A percentile compares a stretch with the other conserved stretches of the same genome.
Evolutionary conservation across 2,797 vertebrate genomes (phyloP).

Genomic region (Triplophysa yarkandensis): DNA sequence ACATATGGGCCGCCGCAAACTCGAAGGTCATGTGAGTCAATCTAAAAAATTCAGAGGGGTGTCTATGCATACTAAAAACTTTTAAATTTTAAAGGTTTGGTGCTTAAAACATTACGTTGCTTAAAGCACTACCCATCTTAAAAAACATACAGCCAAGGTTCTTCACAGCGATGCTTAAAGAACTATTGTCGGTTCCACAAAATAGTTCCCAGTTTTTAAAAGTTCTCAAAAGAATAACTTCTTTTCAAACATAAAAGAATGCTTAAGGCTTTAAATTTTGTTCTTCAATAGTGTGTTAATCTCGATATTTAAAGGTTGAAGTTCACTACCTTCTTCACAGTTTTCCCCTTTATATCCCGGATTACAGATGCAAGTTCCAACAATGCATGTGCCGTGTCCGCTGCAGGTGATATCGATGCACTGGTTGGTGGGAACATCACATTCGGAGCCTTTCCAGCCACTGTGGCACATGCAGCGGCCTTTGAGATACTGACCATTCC

Average conservation of each 20-base stretch:
- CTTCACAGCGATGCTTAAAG: no score
- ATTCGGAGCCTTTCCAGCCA: slow-evolving; percentile 97
- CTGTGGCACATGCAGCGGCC: slow-evolving; percentile 97
- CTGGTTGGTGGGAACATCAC: slow-evolving; percentile 94
- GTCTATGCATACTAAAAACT: slow-evolving; percentile 21
- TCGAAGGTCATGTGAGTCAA: slow-evolving; percentile 12
- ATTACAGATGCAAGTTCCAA: slow-evolving; percentile 97
- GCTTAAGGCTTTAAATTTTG: no score
- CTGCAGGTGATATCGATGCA: slow-evolving; percentile 94
- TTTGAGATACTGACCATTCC: slow-evolving; percentile 97
- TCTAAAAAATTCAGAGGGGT: slow-evolving; percentile 47
- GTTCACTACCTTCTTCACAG: slow-evolving; percentile 77
- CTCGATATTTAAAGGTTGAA: background rate
- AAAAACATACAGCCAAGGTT: background rate
- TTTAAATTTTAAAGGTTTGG: background rate
- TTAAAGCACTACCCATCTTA: no score
- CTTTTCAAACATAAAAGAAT: no score
- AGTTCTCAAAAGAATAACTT: no score
- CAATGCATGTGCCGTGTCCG: slow-evolving; percentile 93
- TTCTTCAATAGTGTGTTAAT: no score
- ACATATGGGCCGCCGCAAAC: slow-evolving; percentile 36
- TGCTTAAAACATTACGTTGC: background rate
- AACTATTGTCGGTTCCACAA: no score
- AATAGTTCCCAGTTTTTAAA: no score
- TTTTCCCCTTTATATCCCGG: slow-evolving; percentile 86